Base-by-base conservation (phyloP, 2,888 invertebrate species). In the Germaria angustata region DNA sequence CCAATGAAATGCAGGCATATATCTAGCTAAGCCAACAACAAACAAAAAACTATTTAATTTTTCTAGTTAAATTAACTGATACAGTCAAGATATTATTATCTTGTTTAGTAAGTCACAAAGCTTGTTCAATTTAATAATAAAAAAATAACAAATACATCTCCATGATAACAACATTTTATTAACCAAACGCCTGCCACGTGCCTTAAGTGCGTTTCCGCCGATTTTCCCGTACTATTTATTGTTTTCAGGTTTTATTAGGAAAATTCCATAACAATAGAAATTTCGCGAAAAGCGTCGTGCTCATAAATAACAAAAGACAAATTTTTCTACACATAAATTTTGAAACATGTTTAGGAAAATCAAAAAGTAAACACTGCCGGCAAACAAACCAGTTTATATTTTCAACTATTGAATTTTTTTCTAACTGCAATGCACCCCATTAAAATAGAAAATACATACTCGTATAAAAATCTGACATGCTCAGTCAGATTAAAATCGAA, bases 161-260 rank as follows among this genome's bases (percentile, higher is more conserved):
- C 68, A 68, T 55, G 36, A 51, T 15, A 68, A 59, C 32, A 28
- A 6, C 41, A 61, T 28, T 63, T 55, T 46, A 15, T 13, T 51
- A 59, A 59, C 8, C 34, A 59, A 72, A 51, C 81, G 85, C 79
- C 86, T 83, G 85, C 79, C 86, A 84, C 85, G 86, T 85, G 86
- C 79, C 82, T 55, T 72, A 84, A 84, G 84, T 81, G 85, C 72
- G 85, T 80, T 73, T 69, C 41, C 76, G 51, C 79, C 68, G 24
- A 72, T 75, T 82, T 82, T 79, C 59, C 65, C 66, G 15, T 9
- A 44, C 49, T 24, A 76, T 79, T 79, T 24, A 76, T 79, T 79
- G 49, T 82, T 66, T 53, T 57, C 75, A 39, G 9, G 20, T 68
- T 65, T 69, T 72, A 36, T 28, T 46, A 44, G 34, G 59, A 84